These are phyloP conservation scores for Vicugna pacos DNA, from an alignment of 2,113 vertebrate genomes.

Conservation along the genomic window DNA sequence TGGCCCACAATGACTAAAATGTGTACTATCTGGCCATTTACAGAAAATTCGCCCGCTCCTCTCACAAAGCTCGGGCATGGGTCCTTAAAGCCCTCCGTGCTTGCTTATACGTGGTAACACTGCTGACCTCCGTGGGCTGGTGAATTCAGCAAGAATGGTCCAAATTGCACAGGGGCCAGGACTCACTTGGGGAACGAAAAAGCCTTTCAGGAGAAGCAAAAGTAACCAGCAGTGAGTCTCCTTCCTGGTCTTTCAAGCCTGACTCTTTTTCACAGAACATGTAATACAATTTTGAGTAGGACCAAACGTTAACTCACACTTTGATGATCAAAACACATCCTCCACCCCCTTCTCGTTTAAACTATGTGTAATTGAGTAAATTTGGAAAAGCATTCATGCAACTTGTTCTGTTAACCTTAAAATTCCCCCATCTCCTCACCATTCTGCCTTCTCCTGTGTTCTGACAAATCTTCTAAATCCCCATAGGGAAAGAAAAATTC, in stretches of 20 bases:
- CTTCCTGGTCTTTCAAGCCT: conserved; percentile 37
- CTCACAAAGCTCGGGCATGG: neutral
- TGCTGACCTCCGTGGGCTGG: neutral
- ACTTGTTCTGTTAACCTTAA: neutral
- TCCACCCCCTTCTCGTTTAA: conserved; percentile 1
- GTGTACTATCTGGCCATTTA: neutral
- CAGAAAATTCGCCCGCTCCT: neutral
- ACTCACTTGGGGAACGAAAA: conserved; percentile 15
- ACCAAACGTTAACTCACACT: neutral
- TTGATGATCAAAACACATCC: conserved; percentile 57
- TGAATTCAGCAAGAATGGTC: neutral
- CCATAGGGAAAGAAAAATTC: neutral
- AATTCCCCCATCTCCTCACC: neutral
- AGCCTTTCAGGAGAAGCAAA: conserved; percentile 26
- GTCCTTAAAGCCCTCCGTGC: neutral
- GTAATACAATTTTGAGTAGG: conserved; percentile 22
- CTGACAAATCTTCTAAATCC: conserved; percentile 4
- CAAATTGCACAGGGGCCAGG: neutral
- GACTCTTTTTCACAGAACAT: neutral
- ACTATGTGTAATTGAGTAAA: conserved; percentile 24
- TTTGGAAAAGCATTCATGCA: conserved; percentile 3
- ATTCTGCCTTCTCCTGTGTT: neutral
- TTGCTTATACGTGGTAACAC: neutral
- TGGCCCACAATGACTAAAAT: neutral
- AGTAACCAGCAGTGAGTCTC: neutral